Evolutionary conservation across 2,113 vertebrate species (phyloP).

Genomic region (Setophaga coronata): DNA sequence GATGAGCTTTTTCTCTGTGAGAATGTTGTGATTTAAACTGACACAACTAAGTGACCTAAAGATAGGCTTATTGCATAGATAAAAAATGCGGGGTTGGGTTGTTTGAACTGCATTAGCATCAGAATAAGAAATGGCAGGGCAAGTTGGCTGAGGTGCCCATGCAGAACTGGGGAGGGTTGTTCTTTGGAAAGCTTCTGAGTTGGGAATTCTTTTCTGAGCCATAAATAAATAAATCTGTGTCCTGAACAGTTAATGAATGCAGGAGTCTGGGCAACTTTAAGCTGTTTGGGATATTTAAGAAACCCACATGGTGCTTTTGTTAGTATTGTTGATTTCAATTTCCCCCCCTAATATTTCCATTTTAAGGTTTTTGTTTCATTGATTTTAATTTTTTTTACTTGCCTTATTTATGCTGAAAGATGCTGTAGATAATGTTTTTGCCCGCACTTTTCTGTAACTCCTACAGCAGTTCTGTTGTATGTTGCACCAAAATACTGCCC

Average conservation of each 20-base stretch:
- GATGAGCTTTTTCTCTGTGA: background rate
- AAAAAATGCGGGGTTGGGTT: slow-evolving; percentile 46
- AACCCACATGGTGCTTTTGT: background rate
- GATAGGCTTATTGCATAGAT: slow-evolving; percentile 40
- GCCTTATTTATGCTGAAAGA: background rate
- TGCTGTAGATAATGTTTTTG: background rate
- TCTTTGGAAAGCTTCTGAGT: slow-evolving; percentile 18
- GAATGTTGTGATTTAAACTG: slow-evolving; percentile 42
- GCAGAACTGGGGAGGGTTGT: slow-evolving; percentile 33
- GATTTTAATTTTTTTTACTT: background rate
- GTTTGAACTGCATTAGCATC: slow-evolving; percentile 66
- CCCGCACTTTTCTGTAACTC: background rate
- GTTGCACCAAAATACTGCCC: background rate
- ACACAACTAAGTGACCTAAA: slow-evolving; percentile 23
- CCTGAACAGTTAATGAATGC: slow-evolving; percentile 13
- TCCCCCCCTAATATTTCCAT: background rate
- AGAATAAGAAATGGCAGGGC: slow-evolving; percentile 34
- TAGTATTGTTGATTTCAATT: background rate
- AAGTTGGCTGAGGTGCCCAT: slow-evolving; percentile 20
- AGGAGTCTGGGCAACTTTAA: slow-evolving; percentile 5
- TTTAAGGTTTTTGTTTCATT: background rate
- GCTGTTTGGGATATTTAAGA: background rate
- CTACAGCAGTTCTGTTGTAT: background rate
- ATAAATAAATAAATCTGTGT: slow-evolving; percentile 27
- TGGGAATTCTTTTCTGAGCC: slow-evolving; percentile 27